Evolutionary conservation across 2,113 vertebrate genomes (phyloP), one percentile per base, ranked within the genome.

Genomic region (Balaeniceps rex): DNA sequence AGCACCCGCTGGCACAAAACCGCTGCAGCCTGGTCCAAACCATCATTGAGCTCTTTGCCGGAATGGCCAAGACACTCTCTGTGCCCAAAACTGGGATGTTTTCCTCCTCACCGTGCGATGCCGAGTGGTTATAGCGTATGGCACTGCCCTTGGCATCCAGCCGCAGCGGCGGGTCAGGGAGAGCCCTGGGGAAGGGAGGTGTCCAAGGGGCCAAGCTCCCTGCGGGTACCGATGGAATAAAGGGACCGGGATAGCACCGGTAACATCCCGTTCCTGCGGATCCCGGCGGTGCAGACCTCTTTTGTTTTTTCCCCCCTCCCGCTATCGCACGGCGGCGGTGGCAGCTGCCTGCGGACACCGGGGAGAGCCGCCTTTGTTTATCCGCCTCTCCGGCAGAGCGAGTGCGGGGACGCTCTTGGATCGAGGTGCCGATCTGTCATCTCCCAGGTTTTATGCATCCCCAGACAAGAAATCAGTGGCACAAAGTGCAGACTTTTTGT

Each of bases 401-500:
- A 82, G 95, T 6, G 46, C 6, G 4, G 84, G 94, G 89, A 87
- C 95, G 89, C 90, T 91, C 92, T 83, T 87, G 95, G 94, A 94
- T 87, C 22, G 82, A 96, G 94, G 96, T 96, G 94, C 87, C 44
- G 96, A 95, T 91, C 95, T 95, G 94, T 95, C 96, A 94, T 90
- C 93, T 90, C 85, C 55, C 87, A 77, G 93, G 75, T 95, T 97
- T 96, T 96, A 95, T 93, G 88, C 96, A 90, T 96, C 96, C 96
- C 94, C 94, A 95, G 96, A 95, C 94, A 91, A 96, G 95, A 65
- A 96, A 94, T 89, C 91, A 54, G 93, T 33, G 2, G 90, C 51
- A 28, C 89, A 84, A 84, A 89, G 91, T 78, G 2, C 91, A 89
- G 87, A 96, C 94, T 97, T 96, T 88, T 96, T 96, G 92, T 94